A percentile compares a stretch with the other conserved stretches of the same genome.
These are phyloP conservation scores for Semotilus atromaculatus DNA, from an alignment of 2,797 vertebrate species.

Conservation along the genomic window DNA sequence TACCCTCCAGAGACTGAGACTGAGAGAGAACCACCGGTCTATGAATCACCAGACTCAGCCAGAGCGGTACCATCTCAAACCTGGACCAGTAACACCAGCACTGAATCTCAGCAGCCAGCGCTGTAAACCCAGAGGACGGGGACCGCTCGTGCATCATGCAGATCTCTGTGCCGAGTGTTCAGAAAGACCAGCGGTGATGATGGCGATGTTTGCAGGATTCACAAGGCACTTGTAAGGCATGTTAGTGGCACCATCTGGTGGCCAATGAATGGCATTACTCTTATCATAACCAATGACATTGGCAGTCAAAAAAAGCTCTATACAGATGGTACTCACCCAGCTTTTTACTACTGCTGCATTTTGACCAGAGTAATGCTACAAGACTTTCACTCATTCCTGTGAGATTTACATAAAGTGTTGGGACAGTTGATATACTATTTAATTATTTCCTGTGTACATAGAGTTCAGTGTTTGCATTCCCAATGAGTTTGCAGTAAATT, in stretches of 20 bases:
- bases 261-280: background rate
- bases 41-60: conserved; percentile 68
- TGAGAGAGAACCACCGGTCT: conserved; percentile 87
- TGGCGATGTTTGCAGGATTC: background rate
- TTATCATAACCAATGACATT: background rate
- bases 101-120: conserved; percentile 68
- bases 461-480: background rate
- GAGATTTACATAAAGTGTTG: background rate
- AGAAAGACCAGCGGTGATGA: background rate
- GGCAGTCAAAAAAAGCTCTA: background rate
- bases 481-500: background rate
- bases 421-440: background rate
- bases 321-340: background rate
- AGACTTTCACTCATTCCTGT: background rate
- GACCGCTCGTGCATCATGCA: background rate
- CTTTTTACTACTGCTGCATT: background rate
- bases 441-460: background rate
- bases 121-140: background rate
- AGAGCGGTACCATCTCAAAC: conserved; percentile 47
- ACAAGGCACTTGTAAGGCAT: background rate
- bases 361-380: background rate
- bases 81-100: conserved; percentile 63
- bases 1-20: conserved; percentile 83
- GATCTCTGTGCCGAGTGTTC: background rate
- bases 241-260: background rate